phyloP scores from a whole-genome alignment of 2,113 vertebrate genomes.

The Melanotaenia duboulayi region DNA sequence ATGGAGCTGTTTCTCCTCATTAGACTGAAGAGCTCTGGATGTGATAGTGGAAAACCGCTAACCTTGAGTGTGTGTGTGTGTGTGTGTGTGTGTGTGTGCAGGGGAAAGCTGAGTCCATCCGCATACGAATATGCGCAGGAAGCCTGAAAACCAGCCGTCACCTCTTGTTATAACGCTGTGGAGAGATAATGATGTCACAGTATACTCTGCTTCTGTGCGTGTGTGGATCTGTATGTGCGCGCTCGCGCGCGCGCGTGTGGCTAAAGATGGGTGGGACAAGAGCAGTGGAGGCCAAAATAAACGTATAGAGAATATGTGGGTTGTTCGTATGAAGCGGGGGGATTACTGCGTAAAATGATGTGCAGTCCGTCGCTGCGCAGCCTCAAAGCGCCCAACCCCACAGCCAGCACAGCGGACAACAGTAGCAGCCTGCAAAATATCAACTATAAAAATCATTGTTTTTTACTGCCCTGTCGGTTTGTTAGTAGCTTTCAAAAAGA shows the following conservation, averaged over 20 bases:
- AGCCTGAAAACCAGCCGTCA: constrained; percentile 70
- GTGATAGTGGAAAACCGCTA: constrained; percentile 60
- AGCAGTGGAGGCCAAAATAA: constrained; percentile 55
- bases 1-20: constrained; percentile 32
- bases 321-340: constrained; percentile 49
- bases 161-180: constrained; percentile 65
- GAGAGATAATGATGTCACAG: constrained; percentile 79
- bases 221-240: not conserved
- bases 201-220: constrained; percentile 35
- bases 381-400: constrained; percentile 19
- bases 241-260: constrained; percentile 4
- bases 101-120: constrained; percentile 65
- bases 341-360: constrained; percentile 77
- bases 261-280: constrained; percentile 65
- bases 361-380: constrained; percentile 69
- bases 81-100: constrained; percentile 74
- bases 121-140: constrained; percentile 77
- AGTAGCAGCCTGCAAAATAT: constrained; percentile 43
- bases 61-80: constrained; percentile 69
- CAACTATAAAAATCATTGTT: too few species aligned
- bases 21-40: constrained; percentile 22
- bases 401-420: constrained; percentile 49
- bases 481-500: constrained; percentile 63
- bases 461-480: constrained; percentile 53
- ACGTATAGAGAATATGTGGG: constrained; percentile 55